Evolutionary conservation across 2,797 vertebrate genomes (phyloP).

Genomic region (Loris lydekkerianus): DNA sequence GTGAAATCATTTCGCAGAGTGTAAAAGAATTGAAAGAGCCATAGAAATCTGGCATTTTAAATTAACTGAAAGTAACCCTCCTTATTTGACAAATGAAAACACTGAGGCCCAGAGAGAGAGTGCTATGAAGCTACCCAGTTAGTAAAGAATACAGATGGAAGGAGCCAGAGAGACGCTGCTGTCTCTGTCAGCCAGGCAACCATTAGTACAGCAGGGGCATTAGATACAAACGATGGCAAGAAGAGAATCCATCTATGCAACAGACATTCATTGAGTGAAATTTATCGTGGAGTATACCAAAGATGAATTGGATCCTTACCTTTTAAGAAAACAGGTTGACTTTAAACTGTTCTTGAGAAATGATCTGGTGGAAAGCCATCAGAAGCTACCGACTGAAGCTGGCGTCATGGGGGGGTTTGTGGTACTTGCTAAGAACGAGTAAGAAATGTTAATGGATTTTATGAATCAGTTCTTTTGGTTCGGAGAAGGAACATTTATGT

Average conservation of each 20-base stretch:
- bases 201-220: not conserved
- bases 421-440: not conserved
- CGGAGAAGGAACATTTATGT: not conserved
- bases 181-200: not conserved
- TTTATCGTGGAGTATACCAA: not conserved
- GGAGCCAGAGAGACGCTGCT: not conserved
- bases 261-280: not conserved
- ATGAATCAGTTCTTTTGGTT: not conserved
- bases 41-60: not conserved
- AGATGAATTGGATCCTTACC: constrained; percentile 3
- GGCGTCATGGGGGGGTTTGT: not conserved
- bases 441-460: constrained; percentile 1
- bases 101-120: not conserved
- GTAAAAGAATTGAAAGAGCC: not conserved
- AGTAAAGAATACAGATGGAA: not conserved
- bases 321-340: constrained; percentile 53
- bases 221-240: not conserved
- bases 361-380: not conserved
- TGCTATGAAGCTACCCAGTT: not conserved
- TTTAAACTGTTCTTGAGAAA: constrained; percentile 37
- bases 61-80: not conserved
- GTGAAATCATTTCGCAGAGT: constrained; percentile 29
- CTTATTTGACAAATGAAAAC: constrained; percentile 1
- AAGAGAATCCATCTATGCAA: not conserved
- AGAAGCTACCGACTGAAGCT: not conserved